A percentile compares a stretch with the other conserved stretches of the same genome.
Conservation (phyloP, 2,113 vertebrate species). For the Drymodes brunneopygia region DNA sequence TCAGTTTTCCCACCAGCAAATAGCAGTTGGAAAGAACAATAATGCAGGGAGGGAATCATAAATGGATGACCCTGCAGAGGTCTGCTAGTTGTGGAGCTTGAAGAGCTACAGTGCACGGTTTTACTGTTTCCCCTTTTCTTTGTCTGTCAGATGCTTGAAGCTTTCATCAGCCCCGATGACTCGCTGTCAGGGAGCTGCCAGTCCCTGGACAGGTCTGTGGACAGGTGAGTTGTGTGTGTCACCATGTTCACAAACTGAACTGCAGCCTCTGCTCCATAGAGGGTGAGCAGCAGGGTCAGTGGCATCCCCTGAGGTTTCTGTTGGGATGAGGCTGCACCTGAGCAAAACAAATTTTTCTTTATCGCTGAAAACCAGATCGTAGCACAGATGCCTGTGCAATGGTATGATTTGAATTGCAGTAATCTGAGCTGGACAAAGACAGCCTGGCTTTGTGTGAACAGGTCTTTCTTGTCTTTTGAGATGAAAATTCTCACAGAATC, state of each 20-base stretch:
- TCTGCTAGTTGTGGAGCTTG: neutral
- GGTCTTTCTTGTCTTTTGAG: neutral
- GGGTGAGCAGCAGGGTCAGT: neutral
- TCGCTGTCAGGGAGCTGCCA: constrained; percentile 89
- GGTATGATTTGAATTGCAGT: neutral
- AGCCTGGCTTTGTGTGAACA: neutral
- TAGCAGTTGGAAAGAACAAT: neutral
- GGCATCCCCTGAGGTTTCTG: neutral
- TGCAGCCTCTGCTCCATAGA: rapidly evolving
- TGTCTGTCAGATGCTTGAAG: constrained; percentile 78
- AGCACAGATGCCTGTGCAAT: neutral
- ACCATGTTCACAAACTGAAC: neutral
- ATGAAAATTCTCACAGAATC: neutral
- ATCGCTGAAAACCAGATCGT: neutral
- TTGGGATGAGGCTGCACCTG: neutral
- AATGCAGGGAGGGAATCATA: neutral
- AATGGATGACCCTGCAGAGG: neutral
- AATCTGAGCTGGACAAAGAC: neutral
- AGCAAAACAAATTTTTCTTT: neutral
- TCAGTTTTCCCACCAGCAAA: neutral
- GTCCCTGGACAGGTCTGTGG: constrained; percentile 76
- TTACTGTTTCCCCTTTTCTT: neutral
- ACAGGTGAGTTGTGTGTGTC: constrained; percentile 75
- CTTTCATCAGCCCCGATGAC: constrained; percentile 83
- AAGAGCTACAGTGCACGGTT: neutral